Evolutionary conservation across 2,113 vertebrate genomes (phyloP).

Genomic region (Sigmodon hispidus): DNA sequence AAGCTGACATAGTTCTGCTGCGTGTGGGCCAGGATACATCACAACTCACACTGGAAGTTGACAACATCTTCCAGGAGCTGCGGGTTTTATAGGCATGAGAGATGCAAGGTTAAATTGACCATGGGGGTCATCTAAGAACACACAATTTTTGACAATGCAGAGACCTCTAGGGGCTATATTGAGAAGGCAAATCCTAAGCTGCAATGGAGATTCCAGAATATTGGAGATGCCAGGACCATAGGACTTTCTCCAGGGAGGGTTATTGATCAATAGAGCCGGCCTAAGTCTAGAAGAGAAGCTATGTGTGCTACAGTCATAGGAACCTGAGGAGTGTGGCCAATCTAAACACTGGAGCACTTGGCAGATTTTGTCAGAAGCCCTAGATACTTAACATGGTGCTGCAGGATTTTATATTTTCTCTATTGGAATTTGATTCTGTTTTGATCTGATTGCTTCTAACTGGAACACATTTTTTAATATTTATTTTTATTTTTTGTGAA

Average conservation of each 20-base stretch:
- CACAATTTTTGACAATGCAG: not conserved
- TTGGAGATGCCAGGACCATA: not conserved
- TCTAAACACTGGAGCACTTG: no score
- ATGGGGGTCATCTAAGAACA: not conserved
- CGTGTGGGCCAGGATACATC: not conserved
- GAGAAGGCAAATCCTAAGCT: not conserved
- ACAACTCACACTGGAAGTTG: not conserved
- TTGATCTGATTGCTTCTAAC: not conserved
- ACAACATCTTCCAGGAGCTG: not conserved
- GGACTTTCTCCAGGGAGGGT: no score
- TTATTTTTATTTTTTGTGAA: no score
- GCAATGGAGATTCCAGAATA: not conserved
- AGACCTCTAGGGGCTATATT: not conserved
- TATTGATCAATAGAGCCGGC: not conserved
- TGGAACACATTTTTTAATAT: no score
- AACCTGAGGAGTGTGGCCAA: fast-evolving
- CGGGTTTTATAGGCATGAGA: not conserved
- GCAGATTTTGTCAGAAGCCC: not conserved
- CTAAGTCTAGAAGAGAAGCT: not conserved
- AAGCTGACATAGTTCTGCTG: not conserved
- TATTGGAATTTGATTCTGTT: not conserved
- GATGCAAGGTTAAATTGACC: not conserved
- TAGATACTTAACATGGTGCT: no score
- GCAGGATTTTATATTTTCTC: no score
- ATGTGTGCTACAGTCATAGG: no score